Evolutionary conservation across 2,797 vertebrate species (phyloP).

Genomic region (Anomalospiza imberbis): DNA sequence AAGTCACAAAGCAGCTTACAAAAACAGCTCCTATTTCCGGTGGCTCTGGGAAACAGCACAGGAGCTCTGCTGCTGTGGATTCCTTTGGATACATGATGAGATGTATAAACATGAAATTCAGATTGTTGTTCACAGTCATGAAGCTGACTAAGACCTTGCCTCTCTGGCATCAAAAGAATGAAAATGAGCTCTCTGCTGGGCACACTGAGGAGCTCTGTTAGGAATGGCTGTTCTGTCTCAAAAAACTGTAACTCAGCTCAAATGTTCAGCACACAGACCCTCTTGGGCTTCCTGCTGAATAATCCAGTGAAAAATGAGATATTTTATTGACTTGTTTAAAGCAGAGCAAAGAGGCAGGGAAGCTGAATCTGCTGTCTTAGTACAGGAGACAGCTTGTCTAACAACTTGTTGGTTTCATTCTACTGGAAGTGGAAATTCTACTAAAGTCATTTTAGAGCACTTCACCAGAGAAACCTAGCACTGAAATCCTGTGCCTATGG

Average conservation of each 20-base stretch:
- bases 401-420: neutral
- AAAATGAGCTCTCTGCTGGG: slow-evolving; percentile 12
- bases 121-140: neutral
- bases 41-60: neutral
- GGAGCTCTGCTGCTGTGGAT: neutral
- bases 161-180: slow-evolving; percentile 6
- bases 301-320: slow-evolving; percentile 7
- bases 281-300: slow-evolving; percentile 10
- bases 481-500: neutral
- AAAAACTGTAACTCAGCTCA: neutral
- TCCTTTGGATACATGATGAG: neutral
- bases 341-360: neutral
- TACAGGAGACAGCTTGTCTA: neutral
- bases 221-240: neutral
- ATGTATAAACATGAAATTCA: neutral
- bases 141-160: neutral
- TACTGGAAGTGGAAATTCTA: neutral
- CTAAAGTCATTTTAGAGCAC: neutral
- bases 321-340: slow-evolving; percentile 25
- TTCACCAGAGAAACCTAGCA: neutral
- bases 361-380: neutral
- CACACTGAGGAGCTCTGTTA: neutral
- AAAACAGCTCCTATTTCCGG: neutral
- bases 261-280: neutral
- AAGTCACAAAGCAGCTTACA: slow-evolving; percentile 11